Percentiles rank a stretch among this genome's conserved stretches.
phyloP scores from a whole-genome alignment of 2,888 invertebrate genomes.

The Drosophila paucipuncta region DNA sequence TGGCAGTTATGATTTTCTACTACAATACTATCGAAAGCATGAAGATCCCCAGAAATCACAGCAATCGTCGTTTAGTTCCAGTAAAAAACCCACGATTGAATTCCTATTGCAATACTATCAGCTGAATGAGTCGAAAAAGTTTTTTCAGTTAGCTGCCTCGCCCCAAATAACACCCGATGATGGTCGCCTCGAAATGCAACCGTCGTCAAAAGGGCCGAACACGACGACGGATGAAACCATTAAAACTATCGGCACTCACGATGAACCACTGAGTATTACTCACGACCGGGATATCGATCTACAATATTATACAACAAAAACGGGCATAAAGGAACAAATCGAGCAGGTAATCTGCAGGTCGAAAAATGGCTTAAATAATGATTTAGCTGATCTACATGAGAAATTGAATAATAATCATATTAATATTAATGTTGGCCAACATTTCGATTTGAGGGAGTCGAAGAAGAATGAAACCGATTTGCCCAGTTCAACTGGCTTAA shows the following conservation, averaged over 20 bases:
- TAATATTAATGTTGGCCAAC: slow-evolving; percentile 17
- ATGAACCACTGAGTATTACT: slow-evolving; percentile 1
- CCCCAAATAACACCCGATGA: slow-evolving; percentile 84
- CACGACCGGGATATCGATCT: slow-evolving; percentile 7
- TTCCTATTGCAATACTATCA: slow-evolving; percentile 85
- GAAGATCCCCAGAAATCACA: slow-evolving; percentile 66
- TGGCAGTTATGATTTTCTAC: slow-evolving; percentile 84
- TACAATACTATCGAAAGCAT: slow-evolving; percentile 84
- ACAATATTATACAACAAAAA: not conserved
- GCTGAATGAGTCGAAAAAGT: slow-evolving; percentile 85
- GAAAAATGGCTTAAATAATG: slow-evolving; percentile 16
- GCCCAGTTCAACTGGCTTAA: slow-evolving; percentile 2
- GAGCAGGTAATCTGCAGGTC: not conserved
- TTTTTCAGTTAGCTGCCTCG: slow-evolving; percentile 86
- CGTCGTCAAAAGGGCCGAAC: slow-evolving; percentile 66
- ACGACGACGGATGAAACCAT: slow-evolving; percentile 57
- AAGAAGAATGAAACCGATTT: slow-evolving; percentile 7
- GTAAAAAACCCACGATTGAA: slow-evolving; percentile 83
- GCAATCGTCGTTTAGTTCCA: slow-evolving; percentile 55
- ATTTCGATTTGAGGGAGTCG: slow-evolving; percentile 19
- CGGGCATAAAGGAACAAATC: slow-evolving; percentile 2
- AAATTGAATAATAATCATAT: slow-evolving; percentile 52
- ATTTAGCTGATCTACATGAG: slow-evolving; percentile 8
- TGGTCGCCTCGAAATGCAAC: slow-evolving; percentile 67
- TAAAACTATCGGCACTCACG: slow-evolving; percentile 39